These are phyloP conservation scores for Matsumurasca onukii DNA, from an alignment of 1,140 invertebrate genomes.

Conservation along the genomic window DNA sequence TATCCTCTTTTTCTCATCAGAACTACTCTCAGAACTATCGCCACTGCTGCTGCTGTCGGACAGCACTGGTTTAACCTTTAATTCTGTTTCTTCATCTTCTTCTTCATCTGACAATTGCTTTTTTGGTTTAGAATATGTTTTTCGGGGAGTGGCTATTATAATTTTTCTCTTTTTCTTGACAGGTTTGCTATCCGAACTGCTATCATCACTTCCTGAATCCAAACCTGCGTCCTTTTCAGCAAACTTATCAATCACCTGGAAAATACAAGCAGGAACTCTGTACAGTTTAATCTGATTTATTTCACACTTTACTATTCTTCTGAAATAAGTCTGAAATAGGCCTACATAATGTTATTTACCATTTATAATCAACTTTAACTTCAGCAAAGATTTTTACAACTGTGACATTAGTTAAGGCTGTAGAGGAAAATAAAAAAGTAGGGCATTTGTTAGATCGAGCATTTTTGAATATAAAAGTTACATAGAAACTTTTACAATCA, in stretches of 20 bases:
- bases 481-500: no score
- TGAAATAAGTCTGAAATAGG: no score
- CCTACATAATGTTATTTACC: no score
- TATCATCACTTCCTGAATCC: not conserved
- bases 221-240: not conserved
- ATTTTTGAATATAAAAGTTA: no score
- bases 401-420: no score
- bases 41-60: not conserved
- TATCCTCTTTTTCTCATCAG: constrained; percentile 14
- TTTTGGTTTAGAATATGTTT: not conserved
- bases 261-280: no score
- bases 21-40: not conserved
- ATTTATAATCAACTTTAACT: no score
- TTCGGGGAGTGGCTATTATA: not conserved
- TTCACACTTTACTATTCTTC: no score
- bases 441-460: no score
- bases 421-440: no score
- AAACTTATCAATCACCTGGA: constrained; percentile 15
- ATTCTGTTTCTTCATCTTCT: not conserved
- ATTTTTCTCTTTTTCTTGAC: not conserved
- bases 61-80: not conserved
- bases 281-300: no score
- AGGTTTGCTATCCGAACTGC: not conserved
- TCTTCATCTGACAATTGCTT: constrained; percentile 1
- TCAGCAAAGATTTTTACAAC: no score